A percentile compares a stretch with the other conserved stretches of the same genome.
Evolutionary conservation across 1,140 invertebrate genomes (phyloP).

Genomic region (Danaus plexippus): DNA sequence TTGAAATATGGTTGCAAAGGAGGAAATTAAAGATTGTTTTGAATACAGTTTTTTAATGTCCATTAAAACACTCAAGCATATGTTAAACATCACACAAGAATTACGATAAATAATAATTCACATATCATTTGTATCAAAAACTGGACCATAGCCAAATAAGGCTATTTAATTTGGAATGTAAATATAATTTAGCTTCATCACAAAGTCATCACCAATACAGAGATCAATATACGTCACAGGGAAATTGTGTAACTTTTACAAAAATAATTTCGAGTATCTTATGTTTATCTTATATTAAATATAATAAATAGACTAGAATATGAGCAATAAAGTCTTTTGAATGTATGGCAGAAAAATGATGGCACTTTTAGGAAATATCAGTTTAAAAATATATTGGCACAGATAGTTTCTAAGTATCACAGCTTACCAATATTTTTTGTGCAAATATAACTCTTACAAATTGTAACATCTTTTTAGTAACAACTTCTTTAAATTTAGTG

Average conservation of each 20-base stretch:
- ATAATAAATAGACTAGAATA: conserved; percentile 69
- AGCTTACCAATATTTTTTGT: conserved; percentile 34
- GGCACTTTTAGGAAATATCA: conserved; percentile 39
- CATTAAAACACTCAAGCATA: conserved; percentile 31
- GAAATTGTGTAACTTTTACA: conserved; percentile 9
- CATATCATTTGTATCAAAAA: conserved; percentile 7
- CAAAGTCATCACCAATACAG: conserved; percentile 16
- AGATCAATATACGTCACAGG: conserved; percentile 16
- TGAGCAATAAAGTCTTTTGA: conserved; percentile 63
- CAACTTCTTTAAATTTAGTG: conserved; percentile 21
- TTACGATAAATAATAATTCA: conserved; percentile 24
- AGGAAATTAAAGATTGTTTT: conserved; percentile 6
- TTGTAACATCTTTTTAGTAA: conserved; percentile 8
- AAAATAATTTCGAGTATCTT: conserved; percentile 8
- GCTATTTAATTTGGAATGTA: conserved; percentile 24
- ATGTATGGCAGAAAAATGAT: conserved; percentile 57
- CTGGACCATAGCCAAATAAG: conserved; percentile 9
- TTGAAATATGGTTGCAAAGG: not conserved
- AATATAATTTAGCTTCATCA: conserved; percentile 8
- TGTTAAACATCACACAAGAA: conserved; percentile 31
- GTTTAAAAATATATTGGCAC: conserved; percentile 41
- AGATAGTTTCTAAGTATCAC: conserved; percentile 50
- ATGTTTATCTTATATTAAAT: conserved; percentile 35
- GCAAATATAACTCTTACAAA: conserved; percentile 16
- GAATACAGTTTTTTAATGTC: conserved; percentile 23